Evolutionary conservation across 2,888 invertebrate genomes (phyloP), one percentile per base, ranked within the genome.

Genomic region (Melanargia galathea): DNA sequence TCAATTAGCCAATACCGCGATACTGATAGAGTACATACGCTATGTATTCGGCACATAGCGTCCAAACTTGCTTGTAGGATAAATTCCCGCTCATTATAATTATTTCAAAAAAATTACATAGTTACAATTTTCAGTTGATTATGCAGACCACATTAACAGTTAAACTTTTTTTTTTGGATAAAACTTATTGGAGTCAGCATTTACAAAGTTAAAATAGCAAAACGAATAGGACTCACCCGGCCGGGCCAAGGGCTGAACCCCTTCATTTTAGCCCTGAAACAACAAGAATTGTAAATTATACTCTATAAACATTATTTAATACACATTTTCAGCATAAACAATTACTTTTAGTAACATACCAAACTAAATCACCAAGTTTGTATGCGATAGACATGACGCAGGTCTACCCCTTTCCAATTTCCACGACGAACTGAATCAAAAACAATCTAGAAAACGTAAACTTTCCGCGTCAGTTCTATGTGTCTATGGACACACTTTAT

Each of bases 231-330:
- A 94, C 96, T 96, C 94, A 98, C 98, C 94, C 97, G 96, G 90
- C 97, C 98, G 70, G 98, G 98, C 98, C 98, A 98, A 71, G 97
- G 97, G 73, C 97, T 96, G 92, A 97, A 98, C 75, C 97, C 97
- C 93, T 97, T 98, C 97, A 98, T 97, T 94, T 98, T 98, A 64
- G 98, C 98, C 98, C 98, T 98, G 94, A 80, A 91, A 91, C 90
- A 90, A 90, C 80, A 64, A 76, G 70, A 55, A 57, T 33, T 60
- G 16, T 58, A 58, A 13, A 11, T 30, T 49, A 46, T 49, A 56
- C 35, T 48, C 48, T 30, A 4, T 58, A 40, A 48, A 57, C 46
- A 30, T 61, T 33, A 54, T 60, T 38, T 64, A 55, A 48, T 73
- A 66, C 38, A 60, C 57, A 64, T 78, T 77, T 75, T 49, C 66